Conservation (phyloP, 2,113 vertebrate species). For the Gopherus flavomarginatus region DNA sequence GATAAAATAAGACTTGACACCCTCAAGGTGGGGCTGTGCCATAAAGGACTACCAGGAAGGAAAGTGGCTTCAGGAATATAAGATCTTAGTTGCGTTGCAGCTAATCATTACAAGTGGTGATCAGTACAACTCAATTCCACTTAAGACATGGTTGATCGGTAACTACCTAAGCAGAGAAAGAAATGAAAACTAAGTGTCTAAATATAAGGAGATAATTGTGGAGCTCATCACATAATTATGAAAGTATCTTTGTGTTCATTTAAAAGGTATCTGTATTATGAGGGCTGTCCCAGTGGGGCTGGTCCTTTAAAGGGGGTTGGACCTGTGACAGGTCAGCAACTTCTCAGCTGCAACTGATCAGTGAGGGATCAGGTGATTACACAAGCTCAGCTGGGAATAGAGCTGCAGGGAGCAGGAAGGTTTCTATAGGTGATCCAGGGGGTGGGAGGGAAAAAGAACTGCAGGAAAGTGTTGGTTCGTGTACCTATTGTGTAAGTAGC, state of each 20-base stretch:
- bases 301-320: too few species aligned
- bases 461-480: too few species aligned
- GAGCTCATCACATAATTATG: neutral
- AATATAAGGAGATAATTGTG: neutral
- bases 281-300: too few species aligned
- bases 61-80: constrained; percentile 4
- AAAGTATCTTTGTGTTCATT: constrained; percentile 14
- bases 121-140: constrained; percentile 21
- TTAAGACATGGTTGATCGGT: constrained; percentile 19
- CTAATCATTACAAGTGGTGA: constrained; percentile 33
- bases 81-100: constrained; percentile 33
- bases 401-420: too few species aligned
- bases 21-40: neutral
- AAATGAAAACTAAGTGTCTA: neutral
- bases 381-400: too few species aligned
- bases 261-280: constrained; percentile 12
- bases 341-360: too few species aligned
- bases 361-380: too few species aligned
- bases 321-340: too few species aligned
- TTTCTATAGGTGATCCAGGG: too few species aligned
- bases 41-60: neutral
- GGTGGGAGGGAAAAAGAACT: too few species aligned
- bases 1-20: too few species aligned
- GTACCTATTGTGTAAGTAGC: neutral
- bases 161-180: constrained; percentile 32